Base-by-base conservation (phyloP, 2,888 invertebrate genomes). In the Emmelina monodactyla region DNA sequence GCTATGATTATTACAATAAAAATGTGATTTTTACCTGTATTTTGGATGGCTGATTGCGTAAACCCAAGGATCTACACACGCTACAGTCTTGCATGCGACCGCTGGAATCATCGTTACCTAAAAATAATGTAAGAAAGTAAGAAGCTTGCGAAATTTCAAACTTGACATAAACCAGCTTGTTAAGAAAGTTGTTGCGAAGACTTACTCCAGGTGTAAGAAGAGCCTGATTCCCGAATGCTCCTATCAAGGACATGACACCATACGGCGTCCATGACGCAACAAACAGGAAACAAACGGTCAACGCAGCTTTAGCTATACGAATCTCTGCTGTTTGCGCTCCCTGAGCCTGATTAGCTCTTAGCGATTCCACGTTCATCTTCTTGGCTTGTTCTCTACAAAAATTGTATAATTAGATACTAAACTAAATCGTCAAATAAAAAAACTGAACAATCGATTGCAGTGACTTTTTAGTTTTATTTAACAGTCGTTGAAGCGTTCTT, bases 241-340 rank as follows among this genome's bases (percentile, higher is more conserved):
- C 92, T 45, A 89, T 91, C 37, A 93, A 75, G 1, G 94, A 87
- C 51, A 85, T 85, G 1, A 91, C 85, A 1, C 91, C 94, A 55
- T 95, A 95, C 0, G 95, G 95, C 2, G 92, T 92, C 94, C 95
- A 95, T 0, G 94, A 90, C 2, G 90, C 85, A 13, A 94, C 86
- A 62, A 88, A 93, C 2, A 93, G 70, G 63, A 91, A 94, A 53
- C 93, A 90, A 28, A 93, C 88, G 0, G 93, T 90, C 29, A 94
- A 90, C 2, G 92, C 92, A 7, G 94, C 92, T 57, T 93, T 93
- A 0, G 93, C 92, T 53, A 93, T 93, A 48, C 91, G 82, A 46
- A 93, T 86, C 61, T 93, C 93, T 0, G 91, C 90, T 1, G 91
- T 89, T 45, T 91, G 83, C 28, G 87, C 83, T 35, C 83, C 81